Percentiles rank a stretch among this genome's conserved stretches.
Conservation (phyloP, 2,888 invertebrate species). For the Omphaloscelis lunosa region DNA sequence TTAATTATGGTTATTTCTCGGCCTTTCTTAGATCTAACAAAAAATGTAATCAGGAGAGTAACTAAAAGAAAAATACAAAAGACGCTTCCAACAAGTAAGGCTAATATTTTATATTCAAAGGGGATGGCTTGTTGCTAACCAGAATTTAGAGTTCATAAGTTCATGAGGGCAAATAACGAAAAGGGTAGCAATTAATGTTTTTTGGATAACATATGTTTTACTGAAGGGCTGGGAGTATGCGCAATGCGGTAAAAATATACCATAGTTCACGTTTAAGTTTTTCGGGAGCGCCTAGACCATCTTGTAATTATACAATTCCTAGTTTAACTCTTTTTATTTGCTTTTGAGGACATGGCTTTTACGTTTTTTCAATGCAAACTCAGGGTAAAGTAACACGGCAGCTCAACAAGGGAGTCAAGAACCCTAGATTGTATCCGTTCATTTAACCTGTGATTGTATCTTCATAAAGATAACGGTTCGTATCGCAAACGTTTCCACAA, state of each 20-base stretch:
- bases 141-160: conserved; percentile 34
- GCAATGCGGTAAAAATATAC: conserved; percentile 53
- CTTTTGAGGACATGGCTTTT: conserved; percentile 8
- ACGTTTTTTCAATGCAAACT: conserved; percentile 9
- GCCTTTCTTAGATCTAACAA: not conserved
- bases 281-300: not conserved
- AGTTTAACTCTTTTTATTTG: not conserved
- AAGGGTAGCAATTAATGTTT: conserved; percentile 49
- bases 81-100: not conserved
- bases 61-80: conserved; percentile 1
- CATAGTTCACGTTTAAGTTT: conserved; percentile 14
- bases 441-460: conserved; percentile 31
- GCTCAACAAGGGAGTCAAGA: conserved; percentile 38
- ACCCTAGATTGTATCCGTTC: conserved; percentile 43
- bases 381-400: not conserved
- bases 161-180: conserved; percentile 23
- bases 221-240: conserved; percentile 36
- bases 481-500: conserved; percentile 68
- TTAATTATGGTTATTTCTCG: conserved; percentile 9
- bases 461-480: conserved; percentile 55
- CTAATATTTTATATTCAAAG: conserved; percentile 10
- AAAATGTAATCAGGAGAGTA: not conserved
- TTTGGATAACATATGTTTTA: conserved; percentile 49
- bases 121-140: conserved; percentile 21
- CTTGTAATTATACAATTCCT: not conserved